Percentiles rank a stretch among this genome's conserved stretches.
phyloP scores from a whole-genome alignment of 2,797 vertebrate species.

The Sarcoramphus papa region DNA sequence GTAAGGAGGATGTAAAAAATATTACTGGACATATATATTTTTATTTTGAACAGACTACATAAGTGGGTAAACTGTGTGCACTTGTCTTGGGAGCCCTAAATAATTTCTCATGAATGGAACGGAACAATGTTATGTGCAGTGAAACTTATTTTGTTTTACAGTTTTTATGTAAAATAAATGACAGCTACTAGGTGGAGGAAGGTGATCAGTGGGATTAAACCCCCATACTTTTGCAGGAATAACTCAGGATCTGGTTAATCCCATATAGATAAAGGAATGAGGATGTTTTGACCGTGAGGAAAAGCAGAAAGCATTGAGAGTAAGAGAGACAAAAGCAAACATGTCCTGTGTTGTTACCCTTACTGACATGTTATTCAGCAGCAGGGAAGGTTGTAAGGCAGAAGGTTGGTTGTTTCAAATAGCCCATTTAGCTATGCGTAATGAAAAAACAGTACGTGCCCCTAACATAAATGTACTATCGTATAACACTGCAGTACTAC shows the following conservation, averaged over 20 bases:
- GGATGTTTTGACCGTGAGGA: not conserved
- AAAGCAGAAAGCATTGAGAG: not conserved
- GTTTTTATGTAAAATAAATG: not conserved
- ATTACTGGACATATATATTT: not conserved
- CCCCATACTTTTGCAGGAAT: not conserved
- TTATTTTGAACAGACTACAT: not conserved
- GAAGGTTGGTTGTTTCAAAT: not conserved
- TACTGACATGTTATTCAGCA: not conserved
- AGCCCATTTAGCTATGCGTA: not conserved
- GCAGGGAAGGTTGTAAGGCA: not conserved
- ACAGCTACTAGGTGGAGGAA: not conserved
- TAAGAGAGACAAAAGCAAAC: not conserved
- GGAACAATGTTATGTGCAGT: not conserved
- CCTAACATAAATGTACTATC: not conserved
- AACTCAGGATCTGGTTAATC: not conserved
- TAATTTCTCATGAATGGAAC: not conserved
- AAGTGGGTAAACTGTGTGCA: not conserved
- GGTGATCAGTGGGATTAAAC: not conserved
- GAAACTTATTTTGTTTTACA: not conserved
- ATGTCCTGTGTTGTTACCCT: not conserved
- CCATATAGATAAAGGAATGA: not conserved
- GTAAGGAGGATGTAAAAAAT: not conserved
- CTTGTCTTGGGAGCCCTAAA: not conserved
- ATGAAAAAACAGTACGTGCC: not conserved
- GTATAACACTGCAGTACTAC: not conserved